Conservation (phyloP, 2,113 vertebrate genomes). For the Bettongia penicillata region DNA sequence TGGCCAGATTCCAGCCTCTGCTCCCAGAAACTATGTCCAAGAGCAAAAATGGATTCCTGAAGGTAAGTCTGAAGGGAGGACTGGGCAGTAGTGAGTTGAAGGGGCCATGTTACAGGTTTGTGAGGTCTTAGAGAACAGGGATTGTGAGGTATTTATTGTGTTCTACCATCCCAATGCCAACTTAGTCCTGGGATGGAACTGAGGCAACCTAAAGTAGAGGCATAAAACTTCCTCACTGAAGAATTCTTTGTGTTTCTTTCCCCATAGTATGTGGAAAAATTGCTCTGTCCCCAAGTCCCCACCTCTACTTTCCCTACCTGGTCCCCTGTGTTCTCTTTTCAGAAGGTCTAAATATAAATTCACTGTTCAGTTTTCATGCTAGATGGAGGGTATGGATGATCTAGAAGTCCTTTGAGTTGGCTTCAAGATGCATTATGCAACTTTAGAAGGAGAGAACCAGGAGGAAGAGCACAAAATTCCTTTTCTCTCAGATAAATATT, state of each 20-base stretch:
- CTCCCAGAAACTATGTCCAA: slow-evolving; percentile 93
- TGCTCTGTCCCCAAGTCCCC: not conserved
- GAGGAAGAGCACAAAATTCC: not conserved
- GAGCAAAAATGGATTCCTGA: slow-evolving; percentile 94
- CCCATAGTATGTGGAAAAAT: not conserved
- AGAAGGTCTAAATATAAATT: not conserved
- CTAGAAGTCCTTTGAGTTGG: not conserved
- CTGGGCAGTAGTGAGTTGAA: not conserved
- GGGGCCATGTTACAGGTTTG: not conserved
- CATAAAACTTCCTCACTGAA: not conserved
- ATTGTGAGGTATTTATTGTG: not conserved
- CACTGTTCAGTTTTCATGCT: not conserved
- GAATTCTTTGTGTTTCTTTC: not conserved
- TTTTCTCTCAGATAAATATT: not conserved
- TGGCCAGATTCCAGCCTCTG: slow-evolving; percentile 91
- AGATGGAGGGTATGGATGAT: not conserved
- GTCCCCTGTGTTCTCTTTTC: not conserved
- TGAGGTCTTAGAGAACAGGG: not conserved
- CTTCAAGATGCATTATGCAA: not conserved
- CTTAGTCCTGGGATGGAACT: not conserved
- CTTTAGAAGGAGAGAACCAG: not conserved
- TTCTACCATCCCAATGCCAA: not conserved
- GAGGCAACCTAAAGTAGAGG: not conserved
- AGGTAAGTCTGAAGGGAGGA: slow-evolving; percentile 82
- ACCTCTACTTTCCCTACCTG: not conserved